phyloP scores from a whole-genome alignment of 2,888 invertebrate species.

The Alentia gelatinosa region DNA sequence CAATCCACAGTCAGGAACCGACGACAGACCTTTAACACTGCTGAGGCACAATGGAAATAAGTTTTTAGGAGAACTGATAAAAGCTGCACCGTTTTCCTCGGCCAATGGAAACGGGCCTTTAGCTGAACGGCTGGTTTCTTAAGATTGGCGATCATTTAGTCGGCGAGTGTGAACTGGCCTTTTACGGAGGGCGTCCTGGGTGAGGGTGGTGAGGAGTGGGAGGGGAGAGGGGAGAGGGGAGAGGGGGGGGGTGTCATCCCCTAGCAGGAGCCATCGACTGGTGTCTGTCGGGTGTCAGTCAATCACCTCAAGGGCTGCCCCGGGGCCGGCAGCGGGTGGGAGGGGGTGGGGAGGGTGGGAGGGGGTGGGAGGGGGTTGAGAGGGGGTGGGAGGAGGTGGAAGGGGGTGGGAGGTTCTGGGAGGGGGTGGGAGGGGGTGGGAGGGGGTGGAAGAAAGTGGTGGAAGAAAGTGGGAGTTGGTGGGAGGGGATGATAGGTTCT shows the following conservation, averaged over 20 bases:
- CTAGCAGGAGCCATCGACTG: background rate
- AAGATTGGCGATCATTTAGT: no score
- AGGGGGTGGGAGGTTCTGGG: background rate
- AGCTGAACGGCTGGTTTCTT: no score
- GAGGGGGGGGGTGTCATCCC: background rate
- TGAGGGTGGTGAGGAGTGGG: background rate
- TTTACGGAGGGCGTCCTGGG: no score
- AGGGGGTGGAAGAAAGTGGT: background rate
- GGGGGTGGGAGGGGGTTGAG: background rate
- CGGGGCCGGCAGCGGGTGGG: background rate
- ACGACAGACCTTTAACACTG: no score
- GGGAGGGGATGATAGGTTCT: background rate
- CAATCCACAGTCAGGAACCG: no score
- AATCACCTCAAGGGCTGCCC: background rate
- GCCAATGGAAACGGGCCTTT: no score
- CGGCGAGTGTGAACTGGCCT: no score
- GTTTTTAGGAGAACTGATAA: no score
- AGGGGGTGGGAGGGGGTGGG: background rate
- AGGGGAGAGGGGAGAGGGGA: background rate
- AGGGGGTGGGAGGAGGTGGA: background rate
- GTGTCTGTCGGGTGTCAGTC: constrained; percentile 22
- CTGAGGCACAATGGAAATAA: no score
- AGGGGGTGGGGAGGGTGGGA: background rate
- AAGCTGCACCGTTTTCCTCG: no score
- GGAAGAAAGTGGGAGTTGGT: background rate